phyloP scores from a whole-genome alignment of 2,888 invertebrate genomes.

The Megamerina dolium region DNA sequence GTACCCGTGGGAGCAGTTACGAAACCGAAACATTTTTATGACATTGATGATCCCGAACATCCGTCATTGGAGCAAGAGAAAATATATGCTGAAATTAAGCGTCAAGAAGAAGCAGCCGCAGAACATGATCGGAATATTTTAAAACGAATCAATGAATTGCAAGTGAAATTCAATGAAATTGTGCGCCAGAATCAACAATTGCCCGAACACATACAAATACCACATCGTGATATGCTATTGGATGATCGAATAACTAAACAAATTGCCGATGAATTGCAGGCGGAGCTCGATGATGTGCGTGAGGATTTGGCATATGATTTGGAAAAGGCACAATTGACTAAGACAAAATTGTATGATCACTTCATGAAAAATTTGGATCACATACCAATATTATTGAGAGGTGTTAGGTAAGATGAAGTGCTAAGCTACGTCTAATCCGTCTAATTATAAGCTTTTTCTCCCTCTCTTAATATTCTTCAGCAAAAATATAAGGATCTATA shows the following conservation, averaged over 20 bases:
- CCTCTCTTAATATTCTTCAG: background rate
- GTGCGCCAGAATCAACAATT: conserved; percentile 55
- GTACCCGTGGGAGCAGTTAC: background rate
- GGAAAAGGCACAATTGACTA: conserved; percentile 60
- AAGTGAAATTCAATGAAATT: conserved; percentile 56
- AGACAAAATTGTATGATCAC: conserved; percentile 59
- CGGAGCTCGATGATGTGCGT: conserved; percentile 58
- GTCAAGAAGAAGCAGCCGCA: conserved; percentile 38
- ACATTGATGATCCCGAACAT: conserved; percentile 36
- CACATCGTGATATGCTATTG: conserved; percentile 59
- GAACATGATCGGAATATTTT: conserved; percentile 59
- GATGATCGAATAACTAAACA: conserved; percentile 62
- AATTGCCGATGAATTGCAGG: conserved; percentile 56
- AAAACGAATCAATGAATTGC: conserved; percentile 53
- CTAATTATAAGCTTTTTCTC: too few relatives aligned
- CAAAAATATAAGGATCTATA: conserved; percentile 35
- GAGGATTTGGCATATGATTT: conserved; percentile 64
- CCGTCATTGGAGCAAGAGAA: conserved; percentile 60
- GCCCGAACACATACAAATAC: conserved; percentile 55
- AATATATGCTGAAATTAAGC: conserved; percentile 56
- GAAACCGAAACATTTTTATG: conserved; percentile 20
- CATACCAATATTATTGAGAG: conserved; percentile 57
- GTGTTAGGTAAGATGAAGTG: conserved; percentile 51
- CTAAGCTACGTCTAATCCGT: too few relatives aligned
- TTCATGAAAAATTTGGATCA: conserved; percentile 63